Percentiles rank a stretch among this genome's conserved stretches.
Conservation (phyloP, 2,888 invertebrate species). For the Phalera bucephala region DNA sequence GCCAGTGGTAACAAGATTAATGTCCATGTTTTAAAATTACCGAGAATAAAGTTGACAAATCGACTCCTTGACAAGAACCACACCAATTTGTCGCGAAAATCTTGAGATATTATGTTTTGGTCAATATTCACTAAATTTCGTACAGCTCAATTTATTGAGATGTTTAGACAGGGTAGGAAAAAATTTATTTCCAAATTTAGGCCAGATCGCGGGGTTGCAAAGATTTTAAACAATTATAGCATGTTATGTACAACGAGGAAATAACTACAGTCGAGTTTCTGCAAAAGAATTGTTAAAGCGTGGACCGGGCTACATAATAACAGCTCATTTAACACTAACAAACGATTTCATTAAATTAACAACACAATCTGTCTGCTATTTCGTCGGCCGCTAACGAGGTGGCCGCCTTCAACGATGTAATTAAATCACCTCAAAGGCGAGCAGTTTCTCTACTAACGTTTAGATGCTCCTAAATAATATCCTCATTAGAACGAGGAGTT, state of each 20-base stretch:
- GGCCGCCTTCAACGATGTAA: conserved; percentile 50
- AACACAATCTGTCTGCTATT: conserved; percentile 53
- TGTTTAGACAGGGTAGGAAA: too few relatives aligned
- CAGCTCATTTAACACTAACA: conserved; percentile 36
- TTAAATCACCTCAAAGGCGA: conserved; percentile 55
- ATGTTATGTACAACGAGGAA: too few relatives aligned
- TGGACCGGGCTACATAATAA: conserved; percentile 21
- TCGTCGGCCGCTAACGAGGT: conserved; percentile 54
- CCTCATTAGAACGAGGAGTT: conserved; percentile 66
- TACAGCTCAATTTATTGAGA: background rate
- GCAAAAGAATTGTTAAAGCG: background rate
- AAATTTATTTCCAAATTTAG: too few relatives aligned
- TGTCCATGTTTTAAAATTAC: background rate
- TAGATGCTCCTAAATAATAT: conserved; percentile 69
- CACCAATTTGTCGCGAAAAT: background rate
- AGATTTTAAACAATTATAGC: too few relatives aligned
- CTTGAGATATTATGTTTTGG: background rate
- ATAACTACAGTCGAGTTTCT: too few relatives aligned
- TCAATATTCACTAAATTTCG: background rate
- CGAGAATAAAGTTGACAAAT: background rate
- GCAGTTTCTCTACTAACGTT: conserved; percentile 42
- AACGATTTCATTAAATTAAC: conserved; percentile 44
- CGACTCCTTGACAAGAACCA: background rate
- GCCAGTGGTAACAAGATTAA: background rate
- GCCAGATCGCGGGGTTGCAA: too few relatives aligned